Evolutionary conservation across 35 echinoderm and acorn worm species (phyloP).

Genomic region (Ophiothrix spiculata): DNA sequence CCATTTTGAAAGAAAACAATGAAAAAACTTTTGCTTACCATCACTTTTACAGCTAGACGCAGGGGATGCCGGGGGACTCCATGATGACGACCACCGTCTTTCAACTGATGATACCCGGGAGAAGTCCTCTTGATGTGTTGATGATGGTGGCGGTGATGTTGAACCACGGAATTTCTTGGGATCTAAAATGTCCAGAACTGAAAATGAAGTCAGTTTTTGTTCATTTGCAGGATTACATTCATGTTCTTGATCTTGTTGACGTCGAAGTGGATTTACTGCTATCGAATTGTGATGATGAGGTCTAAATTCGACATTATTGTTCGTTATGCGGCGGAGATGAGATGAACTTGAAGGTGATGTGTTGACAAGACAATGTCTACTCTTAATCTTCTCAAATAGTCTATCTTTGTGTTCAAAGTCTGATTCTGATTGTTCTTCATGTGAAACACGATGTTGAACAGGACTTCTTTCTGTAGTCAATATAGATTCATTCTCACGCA

Average conservation of each 20-base stretch:
- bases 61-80: background rate
- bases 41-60: slow-evolving; percentile 15
- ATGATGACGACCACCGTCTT: background rate
- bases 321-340: background rate
- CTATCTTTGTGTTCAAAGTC: slow-evolving; percentile 2
- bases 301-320: background rate
- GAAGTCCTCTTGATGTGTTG: background rate
- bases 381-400: background rate
- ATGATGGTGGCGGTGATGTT: background rate
- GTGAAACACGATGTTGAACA: background rate
- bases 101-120: background rate
- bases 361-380: background rate
- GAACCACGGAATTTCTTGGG: slow-evolving; percentile 21
- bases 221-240: background rate
- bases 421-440: background rate
- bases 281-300: background rate
- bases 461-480: background rate
- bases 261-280: background rate
- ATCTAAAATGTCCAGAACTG: slow-evolving; percentile 27
- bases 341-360: background rate
- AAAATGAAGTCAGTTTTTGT: slow-evolving; percentile 30
- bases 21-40: no score
- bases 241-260: background rate
- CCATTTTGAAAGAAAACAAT: no score
- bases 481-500: background rate